Evolutionary conservation across 1,140 invertebrate genomes (phyloP).

Genomic region (Bombus huntii): DNA sequence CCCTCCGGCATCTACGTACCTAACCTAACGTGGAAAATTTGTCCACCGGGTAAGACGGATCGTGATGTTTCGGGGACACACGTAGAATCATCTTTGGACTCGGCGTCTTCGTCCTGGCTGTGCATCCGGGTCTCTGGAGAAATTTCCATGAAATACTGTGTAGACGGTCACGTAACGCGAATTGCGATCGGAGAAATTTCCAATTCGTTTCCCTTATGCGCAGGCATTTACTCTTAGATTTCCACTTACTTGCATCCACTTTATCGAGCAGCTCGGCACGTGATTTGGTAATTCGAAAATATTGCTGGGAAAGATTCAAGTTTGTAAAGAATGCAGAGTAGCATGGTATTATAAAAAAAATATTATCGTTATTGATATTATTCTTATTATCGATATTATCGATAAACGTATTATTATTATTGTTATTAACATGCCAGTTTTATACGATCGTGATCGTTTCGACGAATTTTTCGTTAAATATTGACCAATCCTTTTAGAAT

Average conservation of each 20-base stretch:
- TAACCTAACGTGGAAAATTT: background rate
- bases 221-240: conserved; percentile 59
- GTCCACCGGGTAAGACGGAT: background rate
- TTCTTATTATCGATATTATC: no score
- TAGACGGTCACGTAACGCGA: conserved; percentile 62
- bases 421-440: no score
- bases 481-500: no score
- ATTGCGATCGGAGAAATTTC: conserved; percentile 62
- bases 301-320: background rate
- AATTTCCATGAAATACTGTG: conserved; percentile 66
- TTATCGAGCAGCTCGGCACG: conserved; percentile 6
- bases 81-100: conserved; percentile 35
- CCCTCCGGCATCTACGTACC: no score
- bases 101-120: conserved; percentile 31
- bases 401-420: no score
- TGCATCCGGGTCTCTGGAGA: conserved; percentile 47
- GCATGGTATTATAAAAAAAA: background rate
- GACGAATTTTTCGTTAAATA: no score
- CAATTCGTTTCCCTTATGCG: conserved; percentile 57
- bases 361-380: no score
- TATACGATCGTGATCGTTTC: no score
- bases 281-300: conserved; percentile 51
- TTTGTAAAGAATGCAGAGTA: background rate
- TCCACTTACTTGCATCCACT: conserved; percentile 60
- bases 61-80: conserved; percentile 3